These are phyloP conservation scores for Aphidius colemani DNA, from an alignment of 2,888 invertebrate species.

Conservation along the genomic window DNA sequence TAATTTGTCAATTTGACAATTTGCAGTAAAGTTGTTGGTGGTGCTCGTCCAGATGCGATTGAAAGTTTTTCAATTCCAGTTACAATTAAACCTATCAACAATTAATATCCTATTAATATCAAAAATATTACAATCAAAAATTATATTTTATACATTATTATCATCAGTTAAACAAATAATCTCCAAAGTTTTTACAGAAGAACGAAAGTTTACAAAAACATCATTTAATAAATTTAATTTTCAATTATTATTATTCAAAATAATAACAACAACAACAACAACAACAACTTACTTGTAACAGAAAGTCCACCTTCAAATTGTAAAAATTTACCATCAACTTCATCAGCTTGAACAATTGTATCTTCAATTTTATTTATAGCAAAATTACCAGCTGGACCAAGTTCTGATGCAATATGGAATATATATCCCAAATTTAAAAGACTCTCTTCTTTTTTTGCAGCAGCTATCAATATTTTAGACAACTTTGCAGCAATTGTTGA, in stretches of 20 bases:
- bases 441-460: constrained; percentile 85
- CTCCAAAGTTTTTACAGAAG: constrained; percentile 43
- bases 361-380: constrained; percentile 83
- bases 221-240: constrained; percentile 30
- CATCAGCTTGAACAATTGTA: constrained; percentile 93
- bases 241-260: background rate
- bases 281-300: constrained; percentile 64
- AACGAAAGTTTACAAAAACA: constrained; percentile 44
- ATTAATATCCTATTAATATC: background rate
- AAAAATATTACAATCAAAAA: too few species aligned
- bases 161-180: constrained; percentile 29
- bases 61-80: constrained; percentile 70
- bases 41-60: constrained; percentile 67
- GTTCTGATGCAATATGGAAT: constrained; percentile 78
- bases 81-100: constrained; percentile 63
- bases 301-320: constrained; percentile 93
- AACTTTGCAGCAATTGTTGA: constrained; percentile 69
- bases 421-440: constrained; percentile 78
- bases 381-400: constrained; percentile 71
- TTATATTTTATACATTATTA: background rate
- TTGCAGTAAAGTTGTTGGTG: constrained; percentile 77
- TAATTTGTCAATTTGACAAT: constrained; percentile 89
- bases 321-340: constrained; percentile 84
- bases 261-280: background rate
- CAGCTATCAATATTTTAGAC: constrained; percentile 73